Evolutionary conservation across 2,888 invertebrate species (phyloP).

Genomic region (Conistra vaccinii): DNA sequence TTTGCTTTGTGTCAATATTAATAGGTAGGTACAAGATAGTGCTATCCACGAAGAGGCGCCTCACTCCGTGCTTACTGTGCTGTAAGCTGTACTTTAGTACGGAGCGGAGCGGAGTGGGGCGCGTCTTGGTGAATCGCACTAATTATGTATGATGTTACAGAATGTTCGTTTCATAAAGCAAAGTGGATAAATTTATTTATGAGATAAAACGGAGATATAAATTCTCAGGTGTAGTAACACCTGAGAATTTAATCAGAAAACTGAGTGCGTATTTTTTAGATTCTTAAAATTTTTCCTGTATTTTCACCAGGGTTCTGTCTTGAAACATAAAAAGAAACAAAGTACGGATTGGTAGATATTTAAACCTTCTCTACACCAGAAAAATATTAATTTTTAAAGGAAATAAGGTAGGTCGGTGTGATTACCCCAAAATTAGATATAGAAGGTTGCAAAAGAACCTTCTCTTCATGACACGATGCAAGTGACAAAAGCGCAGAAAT

Average conservation of each 20-base stretch:
- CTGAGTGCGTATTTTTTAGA: neutral
- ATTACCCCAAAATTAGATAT: neutral
- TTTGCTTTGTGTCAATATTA: conserved; percentile 11
- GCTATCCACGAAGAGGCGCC: too few relatives aligned
- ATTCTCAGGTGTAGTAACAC: too few relatives aligned
- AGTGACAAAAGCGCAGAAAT: neutral
- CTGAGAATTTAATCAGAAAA: neutral
- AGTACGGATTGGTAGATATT: neutral
- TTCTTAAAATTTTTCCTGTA: neutral
- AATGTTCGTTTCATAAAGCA: conserved; percentile 15
- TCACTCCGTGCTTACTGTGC: too few relatives aligned
- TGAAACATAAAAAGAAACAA: neutral
- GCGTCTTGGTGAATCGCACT: too few relatives aligned
- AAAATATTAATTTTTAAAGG: neutral
- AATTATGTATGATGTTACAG: neutral
- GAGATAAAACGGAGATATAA: neutral
- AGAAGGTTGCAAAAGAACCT: neutral
- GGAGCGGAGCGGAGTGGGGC: too few relatives aligned
- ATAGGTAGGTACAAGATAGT: neutral
- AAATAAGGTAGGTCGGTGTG: neutral
- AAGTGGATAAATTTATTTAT: neutral
- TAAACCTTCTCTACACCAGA: neutral
- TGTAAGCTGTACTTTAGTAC: too few relatives aligned
- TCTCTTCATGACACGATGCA: neutral
- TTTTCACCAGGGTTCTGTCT: neutral